Evolutionary conservation across 1,140 invertebrate genomes (phyloP).

Genomic region (Steinernema feltiae): DNA sequence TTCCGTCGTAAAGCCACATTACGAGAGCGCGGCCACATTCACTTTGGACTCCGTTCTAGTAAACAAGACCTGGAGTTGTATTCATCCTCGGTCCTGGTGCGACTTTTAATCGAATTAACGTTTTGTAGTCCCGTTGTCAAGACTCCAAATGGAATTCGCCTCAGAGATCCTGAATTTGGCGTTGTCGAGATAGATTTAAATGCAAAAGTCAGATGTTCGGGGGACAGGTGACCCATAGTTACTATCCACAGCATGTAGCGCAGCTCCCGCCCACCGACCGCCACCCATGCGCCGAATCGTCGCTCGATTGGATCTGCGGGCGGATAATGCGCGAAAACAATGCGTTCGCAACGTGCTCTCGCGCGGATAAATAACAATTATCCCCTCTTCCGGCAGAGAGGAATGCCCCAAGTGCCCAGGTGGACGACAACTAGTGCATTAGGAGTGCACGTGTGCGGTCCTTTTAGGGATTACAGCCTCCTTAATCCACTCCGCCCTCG

Average conservation of each 20-base stretch:
- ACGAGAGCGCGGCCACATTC: too few species aligned
- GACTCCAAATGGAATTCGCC: too few species aligned
- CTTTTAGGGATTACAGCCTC: not conserved
- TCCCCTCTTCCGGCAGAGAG: too few species aligned
- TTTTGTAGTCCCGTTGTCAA: too few species aligned
- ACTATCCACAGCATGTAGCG: too few species aligned
- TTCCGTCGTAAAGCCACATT: too few species aligned
- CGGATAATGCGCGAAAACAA: conserved; percentile 10
- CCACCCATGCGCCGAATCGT: not conserved
- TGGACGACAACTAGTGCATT: not conserved
- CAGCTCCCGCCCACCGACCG: not conserved
- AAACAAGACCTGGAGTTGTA: too few species aligned
- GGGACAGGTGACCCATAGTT: not conserved
- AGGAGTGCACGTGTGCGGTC: not conserved
- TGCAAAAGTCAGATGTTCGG: not conserved
- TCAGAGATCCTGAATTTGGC: too few species aligned
- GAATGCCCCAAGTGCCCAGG: not conserved
- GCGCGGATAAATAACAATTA: conserved; percentile 9
- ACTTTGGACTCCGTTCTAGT: too few species aligned
- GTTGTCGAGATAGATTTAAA: too few species aligned
- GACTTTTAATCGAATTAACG: too few species aligned
- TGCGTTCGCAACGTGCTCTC: not conserved
- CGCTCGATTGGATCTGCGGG: conserved; percentile 3
- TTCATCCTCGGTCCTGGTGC: too few species aligned
- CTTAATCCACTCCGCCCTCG: not conserved